These are phyloP conservation scores for Corticium candelabrum DNA, from an alignment of 37 sponge, comb jelly and placozoan species.

Conservation along the genomic window DNA sequence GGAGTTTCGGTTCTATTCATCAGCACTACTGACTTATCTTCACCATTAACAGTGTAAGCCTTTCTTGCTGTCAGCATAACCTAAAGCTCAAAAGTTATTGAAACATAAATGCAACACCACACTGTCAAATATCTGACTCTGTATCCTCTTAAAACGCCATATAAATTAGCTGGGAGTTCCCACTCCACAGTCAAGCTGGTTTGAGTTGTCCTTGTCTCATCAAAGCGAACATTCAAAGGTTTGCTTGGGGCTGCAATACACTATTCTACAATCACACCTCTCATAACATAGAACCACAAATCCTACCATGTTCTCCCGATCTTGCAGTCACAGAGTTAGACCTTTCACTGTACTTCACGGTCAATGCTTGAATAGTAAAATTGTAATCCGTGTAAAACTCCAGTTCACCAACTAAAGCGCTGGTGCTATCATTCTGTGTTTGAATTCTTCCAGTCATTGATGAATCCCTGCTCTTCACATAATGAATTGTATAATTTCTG, in stretches of 20 bases:
- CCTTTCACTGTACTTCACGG: slow-evolving; percentile 14
- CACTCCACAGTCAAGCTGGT: slow-evolving; percentile 24
- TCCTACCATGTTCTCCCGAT: slow-evolving; percentile 40
- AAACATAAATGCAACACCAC: not conserved
- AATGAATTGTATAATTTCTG: slow-evolving; percentile 29
- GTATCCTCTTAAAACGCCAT: slow-evolving; percentile 40
- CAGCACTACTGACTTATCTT: no score
- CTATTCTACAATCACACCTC: no score
- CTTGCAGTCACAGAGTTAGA: not conserved
- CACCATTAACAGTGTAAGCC: no score
- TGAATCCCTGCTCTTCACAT: no score
- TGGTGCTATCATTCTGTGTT: slow-evolving; percentile 5
- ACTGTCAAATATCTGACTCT: not conserved
- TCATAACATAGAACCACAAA: not conserved
- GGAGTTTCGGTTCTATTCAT: no score
- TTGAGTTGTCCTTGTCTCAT: no score
- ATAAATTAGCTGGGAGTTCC: slow-evolving; percentile 25
- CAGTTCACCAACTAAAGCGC: slow-evolving; percentile 3
- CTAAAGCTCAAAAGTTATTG: not conserved
- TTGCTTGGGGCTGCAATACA: no score
- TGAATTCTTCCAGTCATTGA: no score
- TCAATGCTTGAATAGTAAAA: slow-evolving; percentile 15
- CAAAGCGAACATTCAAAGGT: no score
- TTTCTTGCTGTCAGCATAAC: not conserved
- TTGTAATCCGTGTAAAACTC: slow-evolving; percentile 18